Evolutionary conservation across 1,140 invertebrate species (phyloP).

Genomic region (Microvelia longipes): DNA sequence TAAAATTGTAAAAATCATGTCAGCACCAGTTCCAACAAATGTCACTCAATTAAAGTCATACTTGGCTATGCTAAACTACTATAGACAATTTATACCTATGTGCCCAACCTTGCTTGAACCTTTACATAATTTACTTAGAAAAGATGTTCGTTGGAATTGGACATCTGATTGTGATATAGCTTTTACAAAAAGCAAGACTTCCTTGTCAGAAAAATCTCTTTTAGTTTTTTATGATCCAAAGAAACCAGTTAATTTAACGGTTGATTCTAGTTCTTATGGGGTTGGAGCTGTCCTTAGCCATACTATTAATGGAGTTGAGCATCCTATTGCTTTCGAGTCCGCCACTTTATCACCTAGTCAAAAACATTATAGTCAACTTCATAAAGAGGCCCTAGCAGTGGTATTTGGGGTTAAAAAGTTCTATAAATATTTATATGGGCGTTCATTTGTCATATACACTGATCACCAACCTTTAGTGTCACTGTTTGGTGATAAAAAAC

Average conservation of each 20-base stretch:
- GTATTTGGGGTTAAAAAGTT: slow-evolving; percentile 30
- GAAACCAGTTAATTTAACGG: slow-evolving; percentile 16
- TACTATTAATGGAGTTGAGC: slow-evolving; percentile 22
- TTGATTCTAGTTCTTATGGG: slow-evolving; percentile 23
- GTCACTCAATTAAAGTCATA: slow-evolving; percentile 4
- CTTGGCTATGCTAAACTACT: slow-evolving; percentile 5
- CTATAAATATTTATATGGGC: slow-evolving; percentile 22
- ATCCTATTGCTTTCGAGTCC: slow-evolving; percentile 29
- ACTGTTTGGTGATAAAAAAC: not conserved
- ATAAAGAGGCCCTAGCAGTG: slow-evolving; percentile 33
- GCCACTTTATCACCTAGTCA: slow-evolving; percentile 28
- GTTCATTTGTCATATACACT: not conserved
- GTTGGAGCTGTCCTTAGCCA: slow-evolving; percentile 31
- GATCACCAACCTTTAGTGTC: not conserved
- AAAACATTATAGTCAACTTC: slow-evolving; percentile 32
- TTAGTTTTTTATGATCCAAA: slow-evolving; percentile 18
- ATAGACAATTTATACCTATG: slow-evolving; percentile 11
- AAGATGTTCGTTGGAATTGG: slow-evolving; percentile 9
- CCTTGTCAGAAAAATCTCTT: slow-evolving; percentile 8
- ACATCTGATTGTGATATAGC: slow-evolving; percentile 11
- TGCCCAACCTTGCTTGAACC: slow-evolving; percentile 9
- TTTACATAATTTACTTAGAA: slow-evolving; percentile 7
- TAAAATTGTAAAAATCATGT: slow-evolving; percentile 9
- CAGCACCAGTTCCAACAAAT: slow-evolving; percentile 4
- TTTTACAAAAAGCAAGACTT: slow-evolving; percentile 14